Base-by-base conservation (phyloP, 2,113 vertebrate genomes). In the Pituophis catenifer region DNA sequence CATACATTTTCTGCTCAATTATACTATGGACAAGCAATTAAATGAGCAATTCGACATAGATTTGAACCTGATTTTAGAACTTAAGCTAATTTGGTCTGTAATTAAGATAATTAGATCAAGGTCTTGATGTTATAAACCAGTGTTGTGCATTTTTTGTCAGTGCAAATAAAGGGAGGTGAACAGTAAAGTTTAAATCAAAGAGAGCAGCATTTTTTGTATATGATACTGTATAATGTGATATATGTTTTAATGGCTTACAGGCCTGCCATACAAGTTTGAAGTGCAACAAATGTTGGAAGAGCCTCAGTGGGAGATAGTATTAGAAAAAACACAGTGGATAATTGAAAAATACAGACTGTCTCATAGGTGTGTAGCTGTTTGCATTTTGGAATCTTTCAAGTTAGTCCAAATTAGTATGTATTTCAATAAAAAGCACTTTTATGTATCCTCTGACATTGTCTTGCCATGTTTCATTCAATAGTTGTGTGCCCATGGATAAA, bases 191-290 rank as follows among this genome's bases (percentile, higher is more conserved):
- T 9, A 85, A 11, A n/a, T 58, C 62, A 52, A 93, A 23, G 26
- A n/a, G 33, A 55, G 38, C 13, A 38, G 29, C 44, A 29, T 13
- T 81, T 92, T 29, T 38, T 38, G 29, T 50, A 0, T 33, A 55
- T 21, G 21, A 88, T 54, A 23, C 19, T 38, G 88, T 24, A 58
- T 88, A 54, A 23, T 58, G 10, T 52, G 33, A 92, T 53, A 91
- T 89, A 38, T 38, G 91, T 92, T 90, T 92, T 88, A 17, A 86
- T 93, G 94, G 70, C 3, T 93, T 95, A 11, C 95, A 99, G 99
- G 98, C 95, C 96, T 99, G 96, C 99, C 99, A n/a, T 99, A 99
- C 97, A 98, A 98, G 96, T 99, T 99, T 95, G 98, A 99, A 97
- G 97, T 99, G 91, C 97, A 98, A 50, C 97, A 98, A 93, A 98